Evolutionary conservation across 1,140 invertebrate species (phyloP).

Genomic region (Globodera rostochiensis): DNA sequence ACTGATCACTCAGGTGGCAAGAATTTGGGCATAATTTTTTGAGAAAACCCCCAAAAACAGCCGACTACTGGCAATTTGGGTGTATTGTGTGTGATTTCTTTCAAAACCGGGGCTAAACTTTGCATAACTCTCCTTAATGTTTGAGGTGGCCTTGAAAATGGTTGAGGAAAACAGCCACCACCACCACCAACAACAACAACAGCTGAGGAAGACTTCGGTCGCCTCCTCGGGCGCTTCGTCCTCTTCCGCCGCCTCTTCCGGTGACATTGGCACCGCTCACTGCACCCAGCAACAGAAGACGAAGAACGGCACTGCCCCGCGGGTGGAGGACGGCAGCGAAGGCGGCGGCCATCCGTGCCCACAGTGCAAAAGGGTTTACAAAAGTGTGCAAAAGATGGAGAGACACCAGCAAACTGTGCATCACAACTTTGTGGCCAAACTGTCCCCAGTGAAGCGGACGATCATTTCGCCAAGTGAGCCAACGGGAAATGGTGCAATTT

Average conservation of each 20-base stretch:
- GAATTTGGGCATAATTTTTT: no score
- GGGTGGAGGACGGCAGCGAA: neutral
- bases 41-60: no score
- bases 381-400: conserved; percentile 24
- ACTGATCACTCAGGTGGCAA: conserved; percentile 23
- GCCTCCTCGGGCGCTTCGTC: conserved; percentile 9
- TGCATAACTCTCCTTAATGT: no score
- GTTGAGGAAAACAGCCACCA: conserved; percentile 25
- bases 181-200: neutral
- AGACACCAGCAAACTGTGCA: conserved; percentile 30
- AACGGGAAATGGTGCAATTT: neutral
- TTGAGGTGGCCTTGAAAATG: conserved; percentile 22
- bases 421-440: conserved; percentile 37
- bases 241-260: conserved; percentile 23
- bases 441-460: conserved; percentile 38
- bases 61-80: no score
- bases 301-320: neutral
- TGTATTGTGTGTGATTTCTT: no score
- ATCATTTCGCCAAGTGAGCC: conserved; percentile 41
- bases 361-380: conserved; percentile 31
- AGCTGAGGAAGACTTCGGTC: conserved; percentile 6
- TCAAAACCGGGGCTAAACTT: no score
- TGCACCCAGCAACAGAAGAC: neutral
- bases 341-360: conserved; percentile 14
- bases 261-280: neutral